Percentiles rank a stretch among this genome's conserved stretches.
Conservation (phyloP, 2,888 invertebrate species). For the Lasioglossum lativentre region DNA sequence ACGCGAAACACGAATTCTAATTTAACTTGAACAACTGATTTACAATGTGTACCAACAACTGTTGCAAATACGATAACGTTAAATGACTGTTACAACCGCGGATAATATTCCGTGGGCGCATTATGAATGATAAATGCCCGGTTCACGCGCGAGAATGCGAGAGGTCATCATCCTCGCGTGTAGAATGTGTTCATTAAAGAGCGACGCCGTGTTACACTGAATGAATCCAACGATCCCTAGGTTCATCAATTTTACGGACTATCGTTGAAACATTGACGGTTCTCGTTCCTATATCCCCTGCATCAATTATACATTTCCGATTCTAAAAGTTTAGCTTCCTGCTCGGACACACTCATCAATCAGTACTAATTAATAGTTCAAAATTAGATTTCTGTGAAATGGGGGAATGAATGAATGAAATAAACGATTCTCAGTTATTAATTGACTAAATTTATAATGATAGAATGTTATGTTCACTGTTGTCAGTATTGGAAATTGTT, state of each 20-base stretch:
- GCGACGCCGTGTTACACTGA: not conserved
- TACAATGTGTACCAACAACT: not conserved
- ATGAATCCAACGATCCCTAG: not conserved
- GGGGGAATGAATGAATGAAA: not conserved
- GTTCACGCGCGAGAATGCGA: slow-evolving; percentile 29
- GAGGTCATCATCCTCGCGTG: slow-evolving; percentile 39
- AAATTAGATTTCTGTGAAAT: not conserved
- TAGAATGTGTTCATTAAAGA: slow-evolving; percentile 35
- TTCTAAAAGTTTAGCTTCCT: not conserved
- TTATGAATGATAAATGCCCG: slow-evolving; percentile 30
- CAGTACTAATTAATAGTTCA: not conserved
- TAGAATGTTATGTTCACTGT: no score
- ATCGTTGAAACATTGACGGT: not conserved
- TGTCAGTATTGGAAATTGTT: not conserved
- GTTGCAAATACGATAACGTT: slow-evolving; percentile 12
- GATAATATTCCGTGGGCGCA: slow-evolving; percentile 14
- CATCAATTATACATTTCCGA: not conserved
- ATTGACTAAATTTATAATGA: no score
- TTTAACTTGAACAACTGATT: slow-evolving; percentile 1
- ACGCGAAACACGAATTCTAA: not conserved
- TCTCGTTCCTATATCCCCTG: not conserved
- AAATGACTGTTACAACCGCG: not conserved
- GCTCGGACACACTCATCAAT: not conserved
- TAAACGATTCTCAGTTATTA: not conserved
- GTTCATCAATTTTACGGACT: not conserved